These are phyloP conservation scores for Lophius americanus DNA, from an alignment of 2,797 vertebrate species.

Conservation along the genomic window DNA sequence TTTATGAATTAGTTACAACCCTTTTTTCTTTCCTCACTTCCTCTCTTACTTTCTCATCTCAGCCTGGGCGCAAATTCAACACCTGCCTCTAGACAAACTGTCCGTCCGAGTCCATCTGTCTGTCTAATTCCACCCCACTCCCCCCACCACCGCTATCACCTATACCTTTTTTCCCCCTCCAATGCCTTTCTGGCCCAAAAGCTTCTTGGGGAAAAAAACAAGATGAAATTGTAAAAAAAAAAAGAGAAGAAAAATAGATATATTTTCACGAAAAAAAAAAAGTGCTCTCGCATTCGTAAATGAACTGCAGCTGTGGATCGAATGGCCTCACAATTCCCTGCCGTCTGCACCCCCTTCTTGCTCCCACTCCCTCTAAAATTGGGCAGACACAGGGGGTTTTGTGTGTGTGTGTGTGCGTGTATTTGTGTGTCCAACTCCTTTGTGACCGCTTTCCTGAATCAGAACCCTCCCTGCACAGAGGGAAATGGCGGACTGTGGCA, in stretches of 20 bases:
- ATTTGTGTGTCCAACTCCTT: constrained; percentile 77
- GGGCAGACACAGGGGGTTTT: constrained; percentile 77
- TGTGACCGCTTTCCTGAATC: constrained; percentile 83
- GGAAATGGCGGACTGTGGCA: constrained; percentile 77
- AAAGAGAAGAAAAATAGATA: constrained; percentile 43
- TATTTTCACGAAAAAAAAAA: constrained; percentile 66
- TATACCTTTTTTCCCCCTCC: not conserved
- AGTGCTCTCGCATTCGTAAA: constrained; percentile 74
- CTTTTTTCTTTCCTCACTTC: constrained; percentile 73
- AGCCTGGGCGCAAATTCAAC: constrained; percentile 67
- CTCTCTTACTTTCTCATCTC: constrained; percentile 69
- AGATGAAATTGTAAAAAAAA: constrained; percentile 64
- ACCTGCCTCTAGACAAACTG: constrained; percentile 77
- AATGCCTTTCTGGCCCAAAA: constrained; percentile 52
- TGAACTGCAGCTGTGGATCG: constrained; percentile 83
- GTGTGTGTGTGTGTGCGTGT: constrained; percentile 34
- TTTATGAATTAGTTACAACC: constrained; percentile 89
- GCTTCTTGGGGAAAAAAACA: constrained; percentile 55
- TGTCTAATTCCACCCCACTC: constrained; percentile 18
- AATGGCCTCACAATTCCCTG: constrained; percentile 72
- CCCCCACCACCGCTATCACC: not conserved
- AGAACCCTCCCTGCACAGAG: constrained; percentile 74
- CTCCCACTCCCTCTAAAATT: constrained; percentile 68
- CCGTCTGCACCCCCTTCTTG: constrained; percentile 46
- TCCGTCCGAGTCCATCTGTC: constrained; percentile 62